Percentiles rank a stretch among this genome's conserved stretches.
These are phyloP conservation scores for Drosophila demipolita DNA, from an alignment of 2,888 invertebrate genomes.

Conservation along the genomic window DNA sequence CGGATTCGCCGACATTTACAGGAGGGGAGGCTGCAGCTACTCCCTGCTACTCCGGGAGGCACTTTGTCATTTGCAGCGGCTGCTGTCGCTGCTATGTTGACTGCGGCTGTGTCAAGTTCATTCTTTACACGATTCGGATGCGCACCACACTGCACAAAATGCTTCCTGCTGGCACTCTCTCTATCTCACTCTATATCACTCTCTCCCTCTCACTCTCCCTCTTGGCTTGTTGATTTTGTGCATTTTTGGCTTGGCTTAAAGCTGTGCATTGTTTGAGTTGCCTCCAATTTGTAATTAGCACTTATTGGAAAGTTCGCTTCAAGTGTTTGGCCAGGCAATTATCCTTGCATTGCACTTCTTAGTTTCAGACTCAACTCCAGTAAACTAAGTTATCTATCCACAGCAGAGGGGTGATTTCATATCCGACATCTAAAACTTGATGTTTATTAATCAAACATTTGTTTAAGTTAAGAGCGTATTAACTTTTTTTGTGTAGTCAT, in stretches of 20 bases:
- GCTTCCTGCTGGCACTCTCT: constrained; percentile 16
- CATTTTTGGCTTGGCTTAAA: constrained; percentile 25
- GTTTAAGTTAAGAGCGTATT: background rate
- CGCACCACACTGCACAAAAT: constrained; percentile 32
- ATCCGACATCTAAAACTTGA: background rate
- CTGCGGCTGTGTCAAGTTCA: constrained; percentile 61
- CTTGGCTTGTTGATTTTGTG: background rate
- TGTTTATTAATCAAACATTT: background rate
- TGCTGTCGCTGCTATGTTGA: constrained; percentile 15
- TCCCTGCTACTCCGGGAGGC: constrained; percentile 32
- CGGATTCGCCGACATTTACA: constrained; percentile 2
- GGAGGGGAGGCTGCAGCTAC: constrained; percentile 1
- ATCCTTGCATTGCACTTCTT: background rate
- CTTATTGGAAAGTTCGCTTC: constrained; percentile 17
- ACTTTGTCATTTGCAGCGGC: constrained; percentile 62
- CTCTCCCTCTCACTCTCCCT: background rate
- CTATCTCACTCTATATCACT: background rate
- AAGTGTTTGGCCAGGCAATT: constrained; percentile 1
- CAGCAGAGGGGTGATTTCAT: background rate
- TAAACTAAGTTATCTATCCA: background rate
- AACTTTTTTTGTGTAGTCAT: background rate
- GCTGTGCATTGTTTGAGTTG: constrained; percentile 27
- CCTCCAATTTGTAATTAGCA: constrained; percentile 23
- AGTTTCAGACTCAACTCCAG: background rate
- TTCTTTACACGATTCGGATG: constrained; percentile 50